Base-by-base conservation (phyloP, 2,113 vertebrate genomes). In the Protobothrops mucrosquamatus region DNA sequence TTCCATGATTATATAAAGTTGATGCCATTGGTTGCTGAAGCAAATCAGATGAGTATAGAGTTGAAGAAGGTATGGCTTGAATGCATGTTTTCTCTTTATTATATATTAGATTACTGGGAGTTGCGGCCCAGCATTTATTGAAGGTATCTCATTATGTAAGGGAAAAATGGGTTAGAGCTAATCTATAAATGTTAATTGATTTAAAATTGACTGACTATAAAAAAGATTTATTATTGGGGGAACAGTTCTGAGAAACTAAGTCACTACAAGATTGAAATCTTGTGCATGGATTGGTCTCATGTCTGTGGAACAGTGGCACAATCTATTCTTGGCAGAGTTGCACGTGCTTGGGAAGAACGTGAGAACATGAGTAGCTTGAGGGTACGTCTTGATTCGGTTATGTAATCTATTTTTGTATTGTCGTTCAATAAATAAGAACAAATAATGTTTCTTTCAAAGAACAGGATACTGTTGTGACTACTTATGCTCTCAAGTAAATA, bases 31-130 rank as follows among this genome's bases (percentile, higher is more conserved):
- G 97, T 98, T 90, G 97, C 97, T 2, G 98, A 99, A 96, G 99
- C 97, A 61, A 99, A 98, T 93, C 98, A 99, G 95, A 99, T 99
- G 98, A 98, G 98, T 46, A 96, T 98, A 92, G 98, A 99, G 92
- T 96, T 99, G 20, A 96, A 95, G 90, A 99, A 99, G 98, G 98
- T 98, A 94, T 92, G n/a, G 34, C 15, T 85, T 74, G 51, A 64
- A 34, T 64, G 12, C 20, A 18, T 61, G 3, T 48, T 39, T 55
- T 52, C 26, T 52, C 43, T 48, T 86, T 54, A 81, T 43, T 43
- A 81, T 22, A 81, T 22, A 3, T 18, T 43, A 43, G 18, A 43
- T 43, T 81, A 43, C 43, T 20, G 34, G 74, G 34, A 43, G 69
- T 81, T 81, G 69, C 34, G 20, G 34, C 7, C 69, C 34, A 39